Base-by-base conservation (phyloP, 2,888 invertebrate genomes). In the Acanthosepion pharaonis region DNA sequence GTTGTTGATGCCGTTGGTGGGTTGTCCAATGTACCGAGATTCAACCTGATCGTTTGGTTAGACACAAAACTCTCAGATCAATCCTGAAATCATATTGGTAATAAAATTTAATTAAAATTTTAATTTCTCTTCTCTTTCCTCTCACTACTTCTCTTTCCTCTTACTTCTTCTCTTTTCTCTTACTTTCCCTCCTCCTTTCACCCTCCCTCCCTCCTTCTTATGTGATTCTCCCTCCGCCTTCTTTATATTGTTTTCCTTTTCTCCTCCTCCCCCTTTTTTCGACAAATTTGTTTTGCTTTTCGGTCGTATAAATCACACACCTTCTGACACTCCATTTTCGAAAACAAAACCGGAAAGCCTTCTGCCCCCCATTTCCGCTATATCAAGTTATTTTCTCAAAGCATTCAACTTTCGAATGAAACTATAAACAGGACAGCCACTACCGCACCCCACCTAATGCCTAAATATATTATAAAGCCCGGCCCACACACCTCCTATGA, bases 71-170 rank as follows among this genome's bases (percentile, higher is more conserved):
- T 51, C 15, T 51, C 42, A 42, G 51, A 6, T 51, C 6, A 11
- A 51, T 51, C 51, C 51, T 51, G 51, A 51, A 51, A 51, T 51
- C 15, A 6, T 51, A 15, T 51, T 51, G 15, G 51, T 11, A 51
- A 51, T 11, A 51, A 15, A 51, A 5, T 23, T 59, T 5, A 2
- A 23, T 59, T 20, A 23, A 59, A 59, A 59, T 59, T 59, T 59
- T 23, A 91, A 23, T 5, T 20, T 91, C 42, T 33, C 33, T 20
- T 91, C 4, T 8, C n/a, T 28, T 33, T 33, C 91, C 23, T 33
- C 33, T 91, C 23, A 33, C 4, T 42, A 3, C 91, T n/a, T 94
- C 48, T 91, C 93, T 94, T 33, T 94, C 94, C 91, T 25, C 91
- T 91, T 91, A 1, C 94, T 42, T 94, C 42, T 93, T 51, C 59